A percentile compares a stretch with the other conserved stretches of the same genome.
Conservation (phyloP, 2,797 vertebrate species). For the Poliocrania exsul region DNA sequence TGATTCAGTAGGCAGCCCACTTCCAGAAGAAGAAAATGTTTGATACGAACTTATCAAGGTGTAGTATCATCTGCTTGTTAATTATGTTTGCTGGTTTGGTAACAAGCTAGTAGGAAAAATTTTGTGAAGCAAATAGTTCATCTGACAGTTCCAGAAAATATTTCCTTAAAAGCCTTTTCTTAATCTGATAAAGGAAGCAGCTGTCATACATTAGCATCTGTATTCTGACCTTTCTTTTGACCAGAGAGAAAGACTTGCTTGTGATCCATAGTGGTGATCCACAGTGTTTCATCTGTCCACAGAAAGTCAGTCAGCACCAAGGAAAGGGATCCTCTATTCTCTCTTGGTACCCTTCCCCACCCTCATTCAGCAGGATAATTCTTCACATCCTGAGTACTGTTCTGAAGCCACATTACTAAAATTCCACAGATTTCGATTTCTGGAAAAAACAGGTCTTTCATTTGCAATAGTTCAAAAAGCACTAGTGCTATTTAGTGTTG, state of each 20-base stretch:
- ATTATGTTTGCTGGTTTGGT: neutral
- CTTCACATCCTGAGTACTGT: neutral
- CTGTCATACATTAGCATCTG: neutral
- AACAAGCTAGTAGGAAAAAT: neutral
- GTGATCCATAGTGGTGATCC: neutral
- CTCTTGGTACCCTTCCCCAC: neutral
- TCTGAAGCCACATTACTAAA: neutral
- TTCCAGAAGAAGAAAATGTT: neutral
- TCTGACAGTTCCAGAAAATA: neutral
- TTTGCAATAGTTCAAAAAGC: neutral
- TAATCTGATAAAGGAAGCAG: neutral
- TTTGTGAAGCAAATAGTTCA: neutral
- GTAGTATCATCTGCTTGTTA: neutral
- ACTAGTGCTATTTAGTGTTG: neutral
- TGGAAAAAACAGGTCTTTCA: neutral
- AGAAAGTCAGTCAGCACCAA: neutral
- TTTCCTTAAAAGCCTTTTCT: neutral
- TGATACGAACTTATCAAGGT: neutral
- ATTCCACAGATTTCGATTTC: neutral
- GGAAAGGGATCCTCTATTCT: neutral
- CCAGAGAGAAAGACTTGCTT: neutral
- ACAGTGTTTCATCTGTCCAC: neutral
- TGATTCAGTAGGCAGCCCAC: neutral
- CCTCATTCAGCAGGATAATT: neutral
- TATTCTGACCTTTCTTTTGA: neutral